Evolutionary conservation across 2,888 invertebrate species (phyloP).

Genomic region (Plebejus anna): DNA sequence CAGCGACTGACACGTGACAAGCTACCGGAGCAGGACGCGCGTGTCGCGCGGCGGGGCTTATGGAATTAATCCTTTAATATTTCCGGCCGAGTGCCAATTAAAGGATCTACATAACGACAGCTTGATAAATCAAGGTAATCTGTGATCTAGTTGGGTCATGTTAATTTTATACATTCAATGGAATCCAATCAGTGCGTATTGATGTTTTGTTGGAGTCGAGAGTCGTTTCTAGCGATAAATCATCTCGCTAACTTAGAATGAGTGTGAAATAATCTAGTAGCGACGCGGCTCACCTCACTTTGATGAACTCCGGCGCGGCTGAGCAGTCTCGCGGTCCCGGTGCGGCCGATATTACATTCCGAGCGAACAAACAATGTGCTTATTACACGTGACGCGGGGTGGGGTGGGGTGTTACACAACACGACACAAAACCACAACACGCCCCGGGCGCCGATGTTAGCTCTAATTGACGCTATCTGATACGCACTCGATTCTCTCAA

Average conservation of each 20-base stretch:
- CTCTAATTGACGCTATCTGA: conserved; percentile 11
- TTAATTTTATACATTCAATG: too few relatives aligned
- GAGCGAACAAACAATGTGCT: conserved; percentile 49
- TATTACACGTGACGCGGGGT: conserved; percentile 42
- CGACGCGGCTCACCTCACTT: not conserved
- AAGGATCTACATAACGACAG: not conserved
- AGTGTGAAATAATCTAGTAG: not conserved
- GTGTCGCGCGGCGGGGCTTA: not conserved
- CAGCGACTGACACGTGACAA: not conserved
- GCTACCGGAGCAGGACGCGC: not conserved
- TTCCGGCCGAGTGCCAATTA: not conserved
- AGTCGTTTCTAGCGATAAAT: not conserved
- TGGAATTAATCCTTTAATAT: not conserved
- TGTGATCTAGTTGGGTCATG: not conserved
- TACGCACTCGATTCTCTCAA: conserved; percentile 7
- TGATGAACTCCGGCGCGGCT: conserved; percentile 23
- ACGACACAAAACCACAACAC: not conserved
- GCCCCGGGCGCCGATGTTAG: not conserved
- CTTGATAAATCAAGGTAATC: not conserved
- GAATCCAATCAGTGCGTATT: too few relatives aligned
- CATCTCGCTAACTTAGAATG: not conserved
- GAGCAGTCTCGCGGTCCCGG: not conserved
- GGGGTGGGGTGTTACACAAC: conserved; percentile 22
- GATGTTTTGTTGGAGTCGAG: not conserved
- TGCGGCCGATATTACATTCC: conserved; percentile 50